Base-by-base conservation (phyloP, 1,140 invertebrate genomes). In the Sycophaga agraensis region DNA sequence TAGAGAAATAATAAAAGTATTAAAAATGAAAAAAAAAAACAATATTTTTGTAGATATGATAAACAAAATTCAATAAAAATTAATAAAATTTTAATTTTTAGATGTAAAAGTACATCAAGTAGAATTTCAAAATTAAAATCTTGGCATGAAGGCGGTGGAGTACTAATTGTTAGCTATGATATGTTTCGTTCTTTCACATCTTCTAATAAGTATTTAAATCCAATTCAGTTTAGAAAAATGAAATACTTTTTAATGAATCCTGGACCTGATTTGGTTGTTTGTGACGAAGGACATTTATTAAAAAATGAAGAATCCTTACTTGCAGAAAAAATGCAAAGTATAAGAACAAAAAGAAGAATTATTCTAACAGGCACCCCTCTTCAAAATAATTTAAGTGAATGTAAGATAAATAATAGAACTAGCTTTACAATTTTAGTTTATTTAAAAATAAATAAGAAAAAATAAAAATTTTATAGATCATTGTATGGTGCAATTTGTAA, bases 401-500 rank as follows among this genome's bases (percentile, higher is more conserved):
- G 89, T 91, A 79, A 83, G 83, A 31, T 40, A 22, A 34, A 37
- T 14, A 22, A 46, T 56, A 19, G 11, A 31, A 31, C 11, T 6
- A 31, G 11, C 4, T 31, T 31, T 31, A 31, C 28, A n/a, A n/a
- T n/a, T n/a, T n/a, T 31, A 31, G 4, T 31, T 11, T 31, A 31
- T 31, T 31, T 31, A 31, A 31, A 31, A 31, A 31, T 31, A 34
- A 22, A 17, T 19, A 59, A 58, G 17, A 63, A 63, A 62, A 51
- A 11, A 37, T 24, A 28, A 37, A 12, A 21, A 69, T 66, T 35
- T 71, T 77, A n/a, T 76, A 94, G 86, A 97, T 84, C 93, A 96
- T 76, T 94, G 92, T 74, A 98, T 97, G 95, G 91, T 97, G n/a
- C 87, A 92, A 65, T 97, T 98, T 82, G 93, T 97, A 7, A 97